Conservation (phyloP, 1,140 invertebrate genomes). For the Drosophila sp. region DNA sequence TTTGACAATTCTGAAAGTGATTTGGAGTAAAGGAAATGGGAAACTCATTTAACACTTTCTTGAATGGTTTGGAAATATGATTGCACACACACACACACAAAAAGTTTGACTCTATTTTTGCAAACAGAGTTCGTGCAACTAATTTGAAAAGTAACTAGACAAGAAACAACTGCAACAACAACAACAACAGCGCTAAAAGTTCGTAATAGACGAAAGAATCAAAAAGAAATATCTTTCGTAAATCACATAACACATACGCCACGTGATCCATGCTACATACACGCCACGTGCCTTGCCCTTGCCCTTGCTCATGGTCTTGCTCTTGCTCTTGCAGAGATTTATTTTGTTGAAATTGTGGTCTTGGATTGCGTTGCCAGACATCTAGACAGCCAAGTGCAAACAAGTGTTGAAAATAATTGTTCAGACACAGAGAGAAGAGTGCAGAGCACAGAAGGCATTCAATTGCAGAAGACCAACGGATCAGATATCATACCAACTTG, state of each 20-base stretch:
- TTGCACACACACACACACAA: too few species aligned
- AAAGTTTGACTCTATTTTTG: too few species aligned
- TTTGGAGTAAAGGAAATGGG: too few species aligned
- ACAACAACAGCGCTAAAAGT: too few species aligned
- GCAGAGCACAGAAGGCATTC: constrained; percentile 43
- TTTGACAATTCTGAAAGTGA: too few species aligned
- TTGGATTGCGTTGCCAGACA: background rate
- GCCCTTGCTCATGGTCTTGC: constrained; percentile 5
- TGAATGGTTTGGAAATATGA: too few species aligned
- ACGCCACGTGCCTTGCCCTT: constrained; percentile 39
- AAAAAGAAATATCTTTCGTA: constrained; percentile 5
- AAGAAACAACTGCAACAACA: too few species aligned
- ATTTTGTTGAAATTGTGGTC: constrained; percentile 37
- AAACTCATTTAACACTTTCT: too few species aligned
- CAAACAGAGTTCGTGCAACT: too few species aligned
- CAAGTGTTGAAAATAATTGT: constrained; percentile 60
- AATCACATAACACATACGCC: constrained; percentile 55
- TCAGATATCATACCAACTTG: constrained; percentile 50
- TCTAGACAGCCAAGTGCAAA: constrained; percentile 14
- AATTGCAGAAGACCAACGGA: constrained; percentile 48
- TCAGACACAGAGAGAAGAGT: constrained; percentile 57
- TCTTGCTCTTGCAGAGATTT: constrained; percentile 32
- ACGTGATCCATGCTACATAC: constrained; percentile 46
- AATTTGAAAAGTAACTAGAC: too few species aligned
- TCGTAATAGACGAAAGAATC: background rate